Evolutionary conservation across 2,888 invertebrate genomes (phyloP).

Genomic region (Punctoribates punctum): DNA sequence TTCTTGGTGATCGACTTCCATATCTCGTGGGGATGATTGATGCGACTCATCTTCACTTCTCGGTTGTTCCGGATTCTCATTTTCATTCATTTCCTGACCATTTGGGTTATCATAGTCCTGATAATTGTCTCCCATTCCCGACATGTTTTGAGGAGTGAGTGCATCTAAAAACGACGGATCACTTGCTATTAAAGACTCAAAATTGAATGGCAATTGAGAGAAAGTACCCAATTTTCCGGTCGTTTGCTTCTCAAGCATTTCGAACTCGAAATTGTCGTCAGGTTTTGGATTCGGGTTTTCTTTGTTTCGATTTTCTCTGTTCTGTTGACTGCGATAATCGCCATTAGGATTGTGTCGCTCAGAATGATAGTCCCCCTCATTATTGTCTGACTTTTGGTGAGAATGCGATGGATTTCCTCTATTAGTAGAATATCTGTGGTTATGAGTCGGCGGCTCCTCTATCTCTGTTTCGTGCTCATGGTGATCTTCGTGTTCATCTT

Average conservation of each 20-base stretch:
- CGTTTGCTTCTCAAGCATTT: background rate
- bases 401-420: no score
- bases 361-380: no score
- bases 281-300: constrained; percentile 1
- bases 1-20: background rate
- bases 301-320: background rate
- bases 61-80: background rate
- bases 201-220: constrained; percentile 16
- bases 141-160: background rate
- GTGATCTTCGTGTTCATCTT: no score
- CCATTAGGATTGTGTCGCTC: no score
- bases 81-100: background rate
- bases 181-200: constrained; percentile 22
- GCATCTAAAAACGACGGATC: constrained; percentile 26
- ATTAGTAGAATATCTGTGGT: no score
- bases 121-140: background rate
- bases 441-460: background rate
- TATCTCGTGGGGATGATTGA: constrained; percentile 3
- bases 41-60: background rate
- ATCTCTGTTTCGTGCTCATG: no score
- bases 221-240: constrained; percentile 30
- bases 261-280: background rate
- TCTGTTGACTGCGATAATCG: background rate
- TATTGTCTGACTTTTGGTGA: no score
- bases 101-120: constrained; percentile 19